Percentiles rank a stretch among this genome's conserved stretches.
Evolutionary conservation across 2,797 vertebrate species (phyloP).

Genomic region (Rallus crepitans): DNA sequence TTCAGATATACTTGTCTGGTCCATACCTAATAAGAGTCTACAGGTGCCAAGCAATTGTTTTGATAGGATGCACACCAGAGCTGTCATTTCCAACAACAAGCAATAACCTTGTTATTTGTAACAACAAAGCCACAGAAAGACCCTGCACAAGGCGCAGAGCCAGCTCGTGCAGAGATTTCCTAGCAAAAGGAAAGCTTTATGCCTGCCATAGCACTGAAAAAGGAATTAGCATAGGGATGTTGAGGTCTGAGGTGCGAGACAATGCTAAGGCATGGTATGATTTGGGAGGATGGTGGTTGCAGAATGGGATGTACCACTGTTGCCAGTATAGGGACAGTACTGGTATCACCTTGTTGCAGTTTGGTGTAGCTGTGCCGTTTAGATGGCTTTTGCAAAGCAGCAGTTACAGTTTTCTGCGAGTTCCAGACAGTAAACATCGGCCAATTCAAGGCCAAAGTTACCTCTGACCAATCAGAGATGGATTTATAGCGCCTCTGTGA

Average conservation of each 20-base stretch:
- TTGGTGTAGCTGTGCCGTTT: no score
- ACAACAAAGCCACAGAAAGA: background rate
- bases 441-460: no score
- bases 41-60: background rate
- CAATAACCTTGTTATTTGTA: background rate
- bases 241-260: fast-evolving
- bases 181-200: background rate
- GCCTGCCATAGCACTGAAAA: background rate
- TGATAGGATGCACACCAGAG: background rate
- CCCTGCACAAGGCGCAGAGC: background rate
- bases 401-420: no score
- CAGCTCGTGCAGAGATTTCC: background rate
- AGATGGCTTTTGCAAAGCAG: no score
- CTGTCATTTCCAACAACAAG: background rate
- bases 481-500: no score
- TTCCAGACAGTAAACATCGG: no score
- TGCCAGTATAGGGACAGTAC: background rate
- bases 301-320: background rate
- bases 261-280: fast-evolving
- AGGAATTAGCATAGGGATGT: background rate
- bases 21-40: background rate
- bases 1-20: background rate
- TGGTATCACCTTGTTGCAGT: background rate
- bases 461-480: no score
- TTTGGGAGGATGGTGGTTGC: fast-evolving